phyloP scores from a whole-genome alignment of 2,113 vertebrate species.

The Nycticebus coucang region DNA sequence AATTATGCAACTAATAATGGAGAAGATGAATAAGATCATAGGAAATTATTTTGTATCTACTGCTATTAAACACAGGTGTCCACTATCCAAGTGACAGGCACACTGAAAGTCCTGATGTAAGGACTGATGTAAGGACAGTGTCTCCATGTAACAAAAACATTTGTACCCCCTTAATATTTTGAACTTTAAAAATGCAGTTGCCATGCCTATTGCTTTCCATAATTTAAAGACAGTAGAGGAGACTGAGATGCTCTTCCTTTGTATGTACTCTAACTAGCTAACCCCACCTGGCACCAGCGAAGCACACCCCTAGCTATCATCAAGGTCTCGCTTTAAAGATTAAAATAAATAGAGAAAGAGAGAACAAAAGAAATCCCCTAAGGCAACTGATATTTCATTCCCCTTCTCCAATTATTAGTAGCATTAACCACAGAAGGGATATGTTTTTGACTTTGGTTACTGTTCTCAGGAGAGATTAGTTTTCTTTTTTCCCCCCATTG shows the following conservation, averaged over 20 bases:
- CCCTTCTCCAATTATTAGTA: not conserved
- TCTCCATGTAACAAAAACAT: no score
- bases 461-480: not conserved
- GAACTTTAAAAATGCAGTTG: not conserved
- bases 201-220: not conserved
- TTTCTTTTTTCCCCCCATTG: not conserved
- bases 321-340: not conserved
- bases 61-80: not conserved
- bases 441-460: not conserved
- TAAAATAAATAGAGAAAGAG: not conserved
- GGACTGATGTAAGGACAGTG: no score
- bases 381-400: not conserved
- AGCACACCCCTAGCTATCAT: not conserved
- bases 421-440: not conserved
- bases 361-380: not conserved
- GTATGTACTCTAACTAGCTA: not conserved
- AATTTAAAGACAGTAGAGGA: not conserved
- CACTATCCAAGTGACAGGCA: no score
- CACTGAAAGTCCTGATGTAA: no score
- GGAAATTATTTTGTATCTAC: not conserved
- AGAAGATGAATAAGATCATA: not conserved
- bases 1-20: not conserved
- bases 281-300: not conserved
- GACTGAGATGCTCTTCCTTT: not conserved
- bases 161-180: no score